Base-by-base conservation (phyloP, 2,113 vertebrate genomes). In the Carollia perspicillata region DNA sequence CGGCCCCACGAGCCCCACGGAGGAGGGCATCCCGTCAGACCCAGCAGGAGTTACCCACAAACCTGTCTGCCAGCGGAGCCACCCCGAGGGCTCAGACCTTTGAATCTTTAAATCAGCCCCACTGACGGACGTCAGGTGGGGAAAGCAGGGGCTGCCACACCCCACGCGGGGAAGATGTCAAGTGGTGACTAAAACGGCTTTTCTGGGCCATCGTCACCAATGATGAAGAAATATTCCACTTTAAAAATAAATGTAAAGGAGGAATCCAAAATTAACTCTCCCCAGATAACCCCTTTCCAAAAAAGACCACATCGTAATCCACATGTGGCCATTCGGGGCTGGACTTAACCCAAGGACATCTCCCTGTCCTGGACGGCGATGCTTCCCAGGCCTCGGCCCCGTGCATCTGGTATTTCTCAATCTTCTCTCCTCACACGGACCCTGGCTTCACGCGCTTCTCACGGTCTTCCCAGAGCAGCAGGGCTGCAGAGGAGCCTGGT, bases 161-260 rank as follows among this genome's bases (percentile, higher is more conserved):
- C 85, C 85, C 28, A 44, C 88, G 2, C 0, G 1, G 44, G 63
- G 84, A 93, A 37, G 84, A 90, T 84, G 42, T 95, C 85, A 94
- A 42, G 53, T 60, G 90, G 93, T 95, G 96, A 95, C 95, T 96
- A 95, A 95, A 94, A 47, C 90, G 96, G 66, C 92, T 97, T 97
- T 97, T 97, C 96, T 97, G 94, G 96, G 96, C 92, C 96, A 95
- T 51, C 90, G 89, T 89, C 90, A 86, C 90, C 96, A 83, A 91
- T 86, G 88, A 81, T 30, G 23, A 83, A 93, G 92, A 96, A 92
- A 97, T 95, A 97, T 90, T 96, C 58, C 84, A 93, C 95, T 98
- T 97, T 92, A 95, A 97, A 98, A 98, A 96, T 97, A 97, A 97
- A 90, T 65, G 77, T 89, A 92, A 98, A 97, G 95, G 28, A 49